Percentiles rank a stretch among this genome's conserved stretches.
Evolutionary conservation across 2,888 invertebrate species (phyloP).

Genomic region (Diplazon laetatorius): DNA sequence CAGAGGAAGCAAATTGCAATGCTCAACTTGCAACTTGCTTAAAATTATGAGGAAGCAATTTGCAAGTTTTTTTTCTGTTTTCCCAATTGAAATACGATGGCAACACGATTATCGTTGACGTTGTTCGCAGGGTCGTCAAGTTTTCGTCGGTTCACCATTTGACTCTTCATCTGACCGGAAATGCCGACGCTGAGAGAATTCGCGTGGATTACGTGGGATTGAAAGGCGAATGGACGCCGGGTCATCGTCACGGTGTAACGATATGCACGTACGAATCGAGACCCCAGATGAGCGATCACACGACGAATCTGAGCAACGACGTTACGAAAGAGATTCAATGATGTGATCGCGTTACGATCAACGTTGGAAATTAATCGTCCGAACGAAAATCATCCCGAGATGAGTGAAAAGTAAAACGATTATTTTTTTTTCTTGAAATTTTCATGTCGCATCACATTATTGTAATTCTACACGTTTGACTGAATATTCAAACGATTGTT

Average conservation of each 20-base stretch:
- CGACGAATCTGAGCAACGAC: conserved; percentile 84
- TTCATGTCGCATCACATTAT: too few species aligned
- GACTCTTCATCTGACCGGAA: conserved; percentile 94
- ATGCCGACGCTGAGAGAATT: conserved; percentile 93
- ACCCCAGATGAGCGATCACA: conserved; percentile 94
- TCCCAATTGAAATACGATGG: conserved; percentile 21
- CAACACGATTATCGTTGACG: conserved; percentile 9
- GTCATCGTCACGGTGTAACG: conserved; percentile 93
- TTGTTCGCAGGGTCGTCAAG: conserved; percentile 90
- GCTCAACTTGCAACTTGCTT: too few species aligned
- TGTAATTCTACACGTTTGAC: too few species aligned
- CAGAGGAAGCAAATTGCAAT: too few species aligned
- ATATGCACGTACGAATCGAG: conserved; percentile 95
- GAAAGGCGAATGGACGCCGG: conserved; percentile 94
- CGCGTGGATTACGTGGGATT: conserved; percentile 97
- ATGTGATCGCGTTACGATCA: conserved; percentile 29
- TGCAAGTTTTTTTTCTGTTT: too few species aligned
- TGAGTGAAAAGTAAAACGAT: too few species aligned
- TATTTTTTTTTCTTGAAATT: too few species aligned
- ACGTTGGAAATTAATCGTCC: too few species aligned
- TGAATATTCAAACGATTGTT: too few species aligned
- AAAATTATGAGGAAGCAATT: too few species aligned
- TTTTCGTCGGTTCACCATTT: conserved; percentile 96
- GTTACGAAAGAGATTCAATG: conserved; percentile 60
- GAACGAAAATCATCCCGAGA: too few species aligned